Base-by-base conservation (phyloP, 2,888 invertebrate genomes). In the Papilio protenor region DNA sequence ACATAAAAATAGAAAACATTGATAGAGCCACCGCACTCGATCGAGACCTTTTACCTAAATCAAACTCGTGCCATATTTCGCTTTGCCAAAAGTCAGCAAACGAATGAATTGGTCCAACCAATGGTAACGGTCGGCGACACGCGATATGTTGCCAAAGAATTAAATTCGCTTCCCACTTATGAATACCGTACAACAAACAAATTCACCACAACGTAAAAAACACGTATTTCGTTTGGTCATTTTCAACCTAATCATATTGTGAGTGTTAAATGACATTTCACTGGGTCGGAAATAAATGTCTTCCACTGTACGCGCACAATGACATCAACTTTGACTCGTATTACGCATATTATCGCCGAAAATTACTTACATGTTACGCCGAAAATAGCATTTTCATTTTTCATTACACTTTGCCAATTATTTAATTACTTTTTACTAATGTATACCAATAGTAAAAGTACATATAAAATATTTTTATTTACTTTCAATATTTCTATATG, bases 11-110 rank as follows among this genome's bases (percentile, higher is more conserved):
- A 77, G 79, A 76, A 78, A 76, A 77, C 79, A 77, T 80, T 77
- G 78, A 81, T 80, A 77, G 79, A 80, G 79, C 66, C 10, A 27
- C 76, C 33, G 72, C 71, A 61, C 49, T 52, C 61, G 52, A 71
- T 40, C 55, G 70, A 73, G 79, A 81, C 81, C 80, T 81, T 81
- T 81, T 77, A 76, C 77, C 76, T 79, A 74, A 79, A 83, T 84
- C 82, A 83, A 81, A 83, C 72, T 79, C 74, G 73, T 81, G 78
- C 79, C 75, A 79, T 80, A 82, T 80, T 80, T 79, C 77, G 76
- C 75, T 77, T 79, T 79, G 64, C 79, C 82, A 81, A 82, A 83
- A 85, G 83, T 82, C 85, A 83, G 81, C 83, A 82, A 81, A 79
- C 77, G 80, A 82, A 84, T 83, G 82, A 81, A 84, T 82, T 82